Base-by-base conservation (phyloP, 2,888 invertebrate genomes). In the Prenolepis imparis region DNA sequence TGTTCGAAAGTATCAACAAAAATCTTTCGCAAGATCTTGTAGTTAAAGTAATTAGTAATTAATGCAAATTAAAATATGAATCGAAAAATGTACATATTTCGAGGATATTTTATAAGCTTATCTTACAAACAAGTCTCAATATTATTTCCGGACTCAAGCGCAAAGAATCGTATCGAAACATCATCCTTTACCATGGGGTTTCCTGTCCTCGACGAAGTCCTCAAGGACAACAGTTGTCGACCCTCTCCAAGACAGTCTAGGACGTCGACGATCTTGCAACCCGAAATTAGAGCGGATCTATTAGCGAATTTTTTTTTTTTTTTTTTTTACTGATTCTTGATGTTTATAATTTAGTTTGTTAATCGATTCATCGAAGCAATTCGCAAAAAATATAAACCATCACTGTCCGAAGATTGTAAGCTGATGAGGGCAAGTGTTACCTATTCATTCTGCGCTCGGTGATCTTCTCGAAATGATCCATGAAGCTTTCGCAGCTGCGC, bases 381-480 rank as follows among this genome's bases (percentile, higher is more conserved):
- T n/a, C 9, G 24, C 1, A 32, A 32, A 32, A 18, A 39, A 15
- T n/a, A 28, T 15, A 15, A 11, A 28, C 4, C 1, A 15, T 70
- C 21, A 24, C n/a, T 28, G 28, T 15, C 8, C 3, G n/a, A 28
- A 8, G 39, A 68, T 32, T 1, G 6, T 5, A 6, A 52, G 6
- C 4, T 24, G 36, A 24, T 3, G 74, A 41, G 32, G 11, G n/a
- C 9, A 21, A 68, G 8, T 18, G 74, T 89, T 86, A 94, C 94
- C 91, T 94, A 91, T 94, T 94, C 59, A 94, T 83, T 82, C 88
- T 93, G 36, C 92, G 91, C 78, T 94, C 94, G 3, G 94, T 93
- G 12, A 93, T 89, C 66, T 92, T 94, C 86, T 94, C 94, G 74
- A 94, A 94, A 74, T 92, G 93, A 78, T 94, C 92, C 94, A 94